These are phyloP conservation scores for Pheosia gnoma DNA, from an alignment of 2,888 invertebrate genomes.

Conservation along the genomic window DNA sequence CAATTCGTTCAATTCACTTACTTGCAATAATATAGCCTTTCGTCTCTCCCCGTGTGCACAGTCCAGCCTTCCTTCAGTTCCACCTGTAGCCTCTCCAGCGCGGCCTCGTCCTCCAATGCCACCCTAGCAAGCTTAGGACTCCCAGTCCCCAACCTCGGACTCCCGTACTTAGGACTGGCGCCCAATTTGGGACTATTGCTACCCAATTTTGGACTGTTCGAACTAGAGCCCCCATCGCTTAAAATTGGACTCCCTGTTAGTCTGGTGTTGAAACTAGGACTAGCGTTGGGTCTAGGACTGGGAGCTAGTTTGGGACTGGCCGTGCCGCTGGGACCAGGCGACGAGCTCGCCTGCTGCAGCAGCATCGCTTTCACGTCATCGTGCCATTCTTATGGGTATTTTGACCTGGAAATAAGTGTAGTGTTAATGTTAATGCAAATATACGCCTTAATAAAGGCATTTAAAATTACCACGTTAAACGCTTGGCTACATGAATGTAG, in stretches of 20 bases:
- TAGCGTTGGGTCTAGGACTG: conserved; percentile 61
- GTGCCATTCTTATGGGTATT: conserved; percentile 60
- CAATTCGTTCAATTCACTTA: conserved; percentile 74
- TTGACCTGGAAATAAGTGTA: conserved; percentile 55
- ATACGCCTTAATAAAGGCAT: too few species aligned
- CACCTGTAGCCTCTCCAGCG: conserved; percentile 83
- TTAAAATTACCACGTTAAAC: too few species aligned
- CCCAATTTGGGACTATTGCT: conserved; percentile 57
- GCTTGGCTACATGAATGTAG: too few species aligned
- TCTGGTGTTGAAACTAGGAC: conserved; percentile 43
- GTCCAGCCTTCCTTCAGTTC: conserved; percentile 90
- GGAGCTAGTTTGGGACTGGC: conserved; percentile 71
- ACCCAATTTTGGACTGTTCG: conserved; percentile 48
- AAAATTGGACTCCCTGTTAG: conserved; percentile 60
- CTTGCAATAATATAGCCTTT: conserved; percentile 96
- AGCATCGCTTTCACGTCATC: conserved; percentile 80
- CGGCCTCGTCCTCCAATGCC: conserved; percentile 69
- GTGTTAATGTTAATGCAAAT: background rate
- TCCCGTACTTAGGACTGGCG: conserved; percentile 74
- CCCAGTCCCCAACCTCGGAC: conserved; percentile 74
- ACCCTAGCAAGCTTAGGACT: conserved; percentile 62
- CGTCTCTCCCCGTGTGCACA: conserved; percentile 90
- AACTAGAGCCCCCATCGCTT: conserved; percentile 56
- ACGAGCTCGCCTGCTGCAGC: conserved; percentile 79
- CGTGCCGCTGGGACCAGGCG: conserved; percentile 81